phyloP scores from a whole-genome alignment of 37 sponge, comb jelly and placozoan genomes.

The Aplysina aerophoba region DNA sequence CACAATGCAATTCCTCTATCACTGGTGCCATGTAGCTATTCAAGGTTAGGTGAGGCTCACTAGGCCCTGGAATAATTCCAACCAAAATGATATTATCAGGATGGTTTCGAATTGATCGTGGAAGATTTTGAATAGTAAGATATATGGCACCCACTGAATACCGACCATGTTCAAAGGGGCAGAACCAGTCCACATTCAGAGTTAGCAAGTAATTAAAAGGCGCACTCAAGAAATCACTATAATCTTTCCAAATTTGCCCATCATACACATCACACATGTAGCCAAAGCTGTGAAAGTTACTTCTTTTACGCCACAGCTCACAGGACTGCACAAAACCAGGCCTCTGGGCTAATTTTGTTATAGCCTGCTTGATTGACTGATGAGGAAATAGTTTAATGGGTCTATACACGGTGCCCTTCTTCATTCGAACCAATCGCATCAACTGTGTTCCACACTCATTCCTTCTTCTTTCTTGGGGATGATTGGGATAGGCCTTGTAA shows the following conservation, averaged over 20 bases:
- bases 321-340: slow-evolving; percentile 37
- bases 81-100: slow-evolving; percentile 58
- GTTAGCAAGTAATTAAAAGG: slow-evolving; percentile 45
- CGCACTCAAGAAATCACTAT: slow-evolving; percentile 19
- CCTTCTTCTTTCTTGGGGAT: slow-evolving; percentile 36
- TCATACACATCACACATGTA: slow-evolving; percentile 58
- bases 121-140: slow-evolving; percentile 63
- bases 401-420: neutral
- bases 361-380: slow-evolving; percentile 6
- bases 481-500: slow-evolving; percentile 57
- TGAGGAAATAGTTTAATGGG: slow-evolving; percentile 55
- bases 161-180: slow-evolving; percentile 30
- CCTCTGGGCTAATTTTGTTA: slow-evolving; percentile 12
- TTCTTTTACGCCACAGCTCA: slow-evolving; percentile 48
- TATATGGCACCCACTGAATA: slow-evolving; percentile 72
- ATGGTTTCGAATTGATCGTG: slow-evolving; percentile 38
- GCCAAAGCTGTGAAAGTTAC: neutral
- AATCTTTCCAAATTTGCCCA: slow-evolving; percentile 55
- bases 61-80: slow-evolving; percentile 58
- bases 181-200: slow-evolving; percentile 68
- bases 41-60: slow-evolving; percentile 50
- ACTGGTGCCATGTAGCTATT: slow-evolving; percentile 63
- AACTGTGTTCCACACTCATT: slow-evolving; percentile 37
- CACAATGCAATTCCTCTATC: slow-evolving; percentile 36
- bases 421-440: slow-evolving; percentile 24